phyloP scores from a whole-genome alignment of 2,888 invertebrate genomes.

The Apodemia zela region DNA sequence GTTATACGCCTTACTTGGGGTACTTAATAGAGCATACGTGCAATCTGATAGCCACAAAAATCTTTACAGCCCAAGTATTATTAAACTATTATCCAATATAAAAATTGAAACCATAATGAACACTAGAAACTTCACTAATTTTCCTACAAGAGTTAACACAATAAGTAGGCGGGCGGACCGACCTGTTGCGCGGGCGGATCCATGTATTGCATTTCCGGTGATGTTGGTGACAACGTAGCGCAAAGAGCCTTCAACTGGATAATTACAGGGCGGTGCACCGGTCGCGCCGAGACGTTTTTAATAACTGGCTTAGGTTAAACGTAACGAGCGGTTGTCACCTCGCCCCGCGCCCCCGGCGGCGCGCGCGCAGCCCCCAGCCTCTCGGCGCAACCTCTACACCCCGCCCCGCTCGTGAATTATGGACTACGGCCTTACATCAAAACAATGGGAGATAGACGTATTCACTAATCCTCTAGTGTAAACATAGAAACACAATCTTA shows the following conservation, averaged over 20 bases:
- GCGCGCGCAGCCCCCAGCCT: constrained; percentile 41
- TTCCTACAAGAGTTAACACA: constrained; percentile 2
- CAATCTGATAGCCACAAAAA: not conserved
- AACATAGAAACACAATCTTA: not conserved
- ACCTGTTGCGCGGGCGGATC: constrained; percentile 78
- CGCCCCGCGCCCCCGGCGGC: constrained; percentile 51
- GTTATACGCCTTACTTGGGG: not conserved
- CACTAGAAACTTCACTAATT: not conserved
- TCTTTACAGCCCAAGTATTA: not conserved
- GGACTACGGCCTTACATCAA: constrained; percentile 42
- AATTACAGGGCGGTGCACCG: constrained; percentile 80
- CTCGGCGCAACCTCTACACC: constrained; percentile 64
- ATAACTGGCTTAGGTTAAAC: constrained; percentile 80
- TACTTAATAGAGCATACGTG: not conserved
- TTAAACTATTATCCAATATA: not conserved
- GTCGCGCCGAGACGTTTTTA: constrained; percentile 81
- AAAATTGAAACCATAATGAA: not conserved
- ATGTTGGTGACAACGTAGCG: constrained; percentile 68
- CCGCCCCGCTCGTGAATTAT: constrained; percentile 70
- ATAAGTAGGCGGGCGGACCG: constrained; percentile 61
- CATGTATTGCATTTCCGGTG: constrained; percentile 76
- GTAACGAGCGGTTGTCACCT: constrained; percentile 81
- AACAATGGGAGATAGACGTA: constrained; percentile 20
- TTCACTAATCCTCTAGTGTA: not conserved
- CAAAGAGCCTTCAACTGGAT: constrained; percentile 70